Base-by-base conservation (phyloP, 2,888 invertebrate genomes). In the Sepiola atlantica region DNA sequence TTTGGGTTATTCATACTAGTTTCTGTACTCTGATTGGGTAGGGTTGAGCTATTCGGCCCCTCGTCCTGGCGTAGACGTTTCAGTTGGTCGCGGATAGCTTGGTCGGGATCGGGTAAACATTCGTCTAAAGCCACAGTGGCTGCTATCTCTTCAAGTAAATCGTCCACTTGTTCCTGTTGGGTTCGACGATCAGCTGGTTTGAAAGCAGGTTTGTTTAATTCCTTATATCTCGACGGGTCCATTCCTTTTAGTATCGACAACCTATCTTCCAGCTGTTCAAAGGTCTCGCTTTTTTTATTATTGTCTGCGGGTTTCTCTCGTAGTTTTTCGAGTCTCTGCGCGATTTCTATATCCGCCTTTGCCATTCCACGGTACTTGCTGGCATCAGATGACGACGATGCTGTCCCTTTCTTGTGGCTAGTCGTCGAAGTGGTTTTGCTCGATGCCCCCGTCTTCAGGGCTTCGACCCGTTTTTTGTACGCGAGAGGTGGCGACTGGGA, bases 81-180 rank as follows among this genome's bases (percentile, higher is more conserved):
- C 32, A 96, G 95, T 94, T 96, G 95, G 28, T 95, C 94, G 35
- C 96, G 96, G 45, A 96, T 95, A 96, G 98, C 98, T 35, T 96
- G 96, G 4, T 95, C 96, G 18, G 96, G 96, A 94, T 96, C 96
- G 16, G 96, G 96, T 55, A 95, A 94, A 20, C 94, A 94, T 24
- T 95, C 95, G 93, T 97, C 97, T 28, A 97, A 95, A 55, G 96
- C 96, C 35, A 97, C 96, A 94, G 97, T 97, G 93, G 96, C 96
- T 90, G 95, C 95, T n/a, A 97, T 96, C 95, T 97, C 96, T 93
- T 96, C 96, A 45, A 97, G 94, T 20, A 97, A 95, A 90, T 97
- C 96, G 95, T 97, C 96, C 77, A 96, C 95, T 95, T 97, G 96
- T 91, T 96, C 95, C 35, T 96, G 96, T 94, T 97, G 96, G 21